Base-by-base conservation (phyloP, 1,140 invertebrate genomes). In the Mizuhopecten yessoensis region DNA sequence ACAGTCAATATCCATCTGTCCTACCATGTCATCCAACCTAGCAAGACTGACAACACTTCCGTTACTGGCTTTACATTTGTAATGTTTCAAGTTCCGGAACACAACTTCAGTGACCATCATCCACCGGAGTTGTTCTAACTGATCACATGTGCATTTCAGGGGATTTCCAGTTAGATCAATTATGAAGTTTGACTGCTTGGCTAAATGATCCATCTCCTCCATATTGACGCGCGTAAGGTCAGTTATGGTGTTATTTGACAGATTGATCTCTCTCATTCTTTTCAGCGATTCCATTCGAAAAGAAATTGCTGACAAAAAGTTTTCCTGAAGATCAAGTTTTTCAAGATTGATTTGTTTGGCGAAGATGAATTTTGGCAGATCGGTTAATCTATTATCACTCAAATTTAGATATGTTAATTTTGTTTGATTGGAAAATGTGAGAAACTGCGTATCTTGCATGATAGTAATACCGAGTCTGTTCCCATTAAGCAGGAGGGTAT, bases 81-180 rank as follows among this genome's bases (percentile, higher is more conserved):
- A 75, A 9, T 11, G 23, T 29, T 75, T n/a, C 17, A 75, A 29
- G 57, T 75, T 75, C 57, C 57, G 57, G 57, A 75, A 75, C 23
- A 75, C 23, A 11, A 29, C 5, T 75, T 75, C 29, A 9, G 1
- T 75, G 2, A 75, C 57, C 23, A 9, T 17, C 57, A 75, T 75
- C 57, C 57, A 75, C 17, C 57, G 57, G 57, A 75, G 57, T 75
- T 75, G 57, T 75, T 75, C 23, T 75, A 75, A 75, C 57, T 75
- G 57, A 29, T 75, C 57, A 75, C 57, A 75, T 13, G 57, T 75
- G 17, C 57, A 75, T 29, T 5, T 23, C n/a, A 75, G n/a, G 11
- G 57, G 57, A 17, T 75, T 75, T 75, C 57, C 57, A n/a, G 57
- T 75, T n/a, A 75, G 29, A n/a, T 75, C 57, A 1, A 75, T 75